Conservation (phyloP, 2,113 vertebrate species). For the Calcarius ornatus region DNA sequence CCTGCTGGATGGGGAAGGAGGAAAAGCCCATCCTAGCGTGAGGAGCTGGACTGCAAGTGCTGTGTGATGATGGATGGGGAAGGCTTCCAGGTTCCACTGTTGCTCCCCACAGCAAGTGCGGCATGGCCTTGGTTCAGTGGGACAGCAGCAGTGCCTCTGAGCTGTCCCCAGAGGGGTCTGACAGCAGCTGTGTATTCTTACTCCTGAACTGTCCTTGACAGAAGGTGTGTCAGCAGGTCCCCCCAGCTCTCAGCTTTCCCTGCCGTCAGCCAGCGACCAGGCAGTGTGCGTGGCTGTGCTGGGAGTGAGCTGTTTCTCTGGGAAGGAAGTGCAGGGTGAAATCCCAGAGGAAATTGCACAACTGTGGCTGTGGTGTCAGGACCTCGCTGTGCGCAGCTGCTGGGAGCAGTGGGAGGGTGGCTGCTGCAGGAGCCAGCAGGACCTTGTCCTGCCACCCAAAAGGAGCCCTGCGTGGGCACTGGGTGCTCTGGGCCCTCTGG, state of each 20-base stretch:
- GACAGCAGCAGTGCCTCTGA: accelerated
- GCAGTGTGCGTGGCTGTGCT: accelerated
- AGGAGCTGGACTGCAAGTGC: background rate
- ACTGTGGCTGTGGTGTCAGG: background rate
- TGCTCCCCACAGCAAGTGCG: accelerated
- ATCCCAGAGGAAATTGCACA: constrained; percentile 59
- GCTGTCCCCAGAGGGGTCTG: background rate
- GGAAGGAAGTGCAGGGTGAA: background rate
- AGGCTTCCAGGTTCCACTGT: background rate
- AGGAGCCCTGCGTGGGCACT: accelerated
- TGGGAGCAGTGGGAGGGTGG: background rate
- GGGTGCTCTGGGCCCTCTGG: background rate
- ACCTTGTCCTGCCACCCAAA: background rate
- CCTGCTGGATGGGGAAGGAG: background rate
- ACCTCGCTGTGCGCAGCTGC: background rate
- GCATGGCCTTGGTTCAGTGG: accelerated
- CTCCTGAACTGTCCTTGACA: background rate
- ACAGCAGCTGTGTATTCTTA: background rate
- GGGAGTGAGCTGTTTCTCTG: background rate
- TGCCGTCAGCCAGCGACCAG: background rate
- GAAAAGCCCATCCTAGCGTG: background rate
- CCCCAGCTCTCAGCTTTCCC: background rate
- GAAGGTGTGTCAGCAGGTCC: background rate
- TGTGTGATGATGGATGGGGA: background rate
- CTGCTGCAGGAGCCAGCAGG: accelerated